Evolutionary conservation across 2,888 invertebrate species (phyloP), one percentile per base, ranked within the genome.

Genomic region (Elaeidobius kamerunicus): DNA sequence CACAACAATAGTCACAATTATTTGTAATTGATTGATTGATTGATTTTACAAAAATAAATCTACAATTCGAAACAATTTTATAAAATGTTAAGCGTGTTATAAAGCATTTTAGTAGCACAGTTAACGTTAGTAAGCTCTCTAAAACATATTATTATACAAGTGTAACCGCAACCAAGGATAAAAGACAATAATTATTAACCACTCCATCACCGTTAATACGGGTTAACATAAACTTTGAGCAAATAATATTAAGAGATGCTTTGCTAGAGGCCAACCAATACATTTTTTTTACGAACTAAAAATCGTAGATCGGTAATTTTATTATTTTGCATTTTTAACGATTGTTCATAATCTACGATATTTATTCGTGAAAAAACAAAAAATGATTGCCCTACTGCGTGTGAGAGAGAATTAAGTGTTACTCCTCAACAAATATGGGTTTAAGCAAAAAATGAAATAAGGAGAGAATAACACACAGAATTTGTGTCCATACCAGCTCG

Each of bases 401-500:
- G 35, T 16, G 35, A 16, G 16, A 16, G 14, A 35, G 12, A 27
- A 9, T 27, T 15, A 28, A 30, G 35, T 44, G 40, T 52, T 44
- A 40, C 18, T 45, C 23, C 35, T 35, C 12, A 51, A 55, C 32
- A 30, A n/a, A n/a, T n/a, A n/a, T 35, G 40, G 39, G 35, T 52
- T n/a, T n/a, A 53, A 44, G 50, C 49, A 56, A 57, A 55, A 50
- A 50, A 49, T 46, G 43, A 56, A 56, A 49, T 49, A 44, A 56
- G 46, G 41, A 43, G 39, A 41, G 32, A 52, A 54, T 47, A 41
- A 44, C 55, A 57, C 48, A 49, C 53, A 42, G 48, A 50, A 45
- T 32, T 57, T 44, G 43, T 73, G n/a, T n/a, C 77, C 84, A 80
- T 84, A 86, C 86, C 86, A 87, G 80, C 81, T 87, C 87, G 76